Base-by-base conservation (phyloP, 2,113 vertebrate species). In the Butorides virescens region DNA sequence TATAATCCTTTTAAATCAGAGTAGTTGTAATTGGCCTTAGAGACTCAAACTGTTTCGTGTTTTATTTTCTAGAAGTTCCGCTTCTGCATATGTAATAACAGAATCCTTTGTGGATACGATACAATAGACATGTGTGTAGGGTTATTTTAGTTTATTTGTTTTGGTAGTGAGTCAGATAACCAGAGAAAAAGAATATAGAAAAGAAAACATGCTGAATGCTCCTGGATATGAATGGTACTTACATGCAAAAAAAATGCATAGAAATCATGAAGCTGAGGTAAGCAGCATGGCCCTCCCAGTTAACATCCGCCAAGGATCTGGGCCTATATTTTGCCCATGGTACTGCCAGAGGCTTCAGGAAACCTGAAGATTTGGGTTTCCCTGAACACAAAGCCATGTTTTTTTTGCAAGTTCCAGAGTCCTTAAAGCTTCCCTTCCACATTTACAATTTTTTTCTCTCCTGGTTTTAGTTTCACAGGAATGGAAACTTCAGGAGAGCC, bases 1-100 rank as follows among this genome's bases (percentile, higher is more conserved):
- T 97, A 83, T 98, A 98, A 98, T 97, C 96, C 97, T 97, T 98
- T 97, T 97, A 97, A 97, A 97, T 98, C 97, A 96, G 97, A 98
- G 95, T 91, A 96, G 95, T 97, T 97, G 97, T 98, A 98, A 98
- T 98, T 98, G 97, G 96, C 97, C 97, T 98, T 96, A 97, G 97
- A 98, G 97, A 97, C 95, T 98, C 95, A 97, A 93, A 90, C 88
- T 95, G 93, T 92, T 97, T 96, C 87, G 70, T 97, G 95, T 94
- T 97, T 97, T 97, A 96, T 97, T 97, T 97, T 97, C 92, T 89
- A 94, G 94, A 97, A 96, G 96, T 97, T 98, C 97, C n/a, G 86
- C 97, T 96, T 97, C 94, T 97, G 97, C 96, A 97, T 98, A 95
- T 97, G 93, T 96, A 97, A 97, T 97, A 96, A 95, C 96, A 96